phyloP scores from a whole-genome alignment of 2,888 invertebrate species.

The Epirrita christyi region DNA sequence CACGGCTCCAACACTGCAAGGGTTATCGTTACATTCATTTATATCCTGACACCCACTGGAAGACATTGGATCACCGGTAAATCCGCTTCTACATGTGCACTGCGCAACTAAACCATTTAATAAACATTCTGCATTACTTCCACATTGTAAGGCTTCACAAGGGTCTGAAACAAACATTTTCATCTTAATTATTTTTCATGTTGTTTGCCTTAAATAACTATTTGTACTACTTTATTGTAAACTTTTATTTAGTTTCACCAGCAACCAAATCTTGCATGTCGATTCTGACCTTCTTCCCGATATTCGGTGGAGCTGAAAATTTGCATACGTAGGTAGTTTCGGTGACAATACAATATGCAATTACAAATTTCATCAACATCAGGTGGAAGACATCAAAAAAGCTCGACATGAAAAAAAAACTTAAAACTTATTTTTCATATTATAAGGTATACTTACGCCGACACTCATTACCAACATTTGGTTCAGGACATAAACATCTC shows the following conservation, averaged over 20 bases:
- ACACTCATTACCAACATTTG: slow-evolving; percentile 96
- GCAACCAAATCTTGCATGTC: no score
- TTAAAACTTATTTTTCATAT: neutral
- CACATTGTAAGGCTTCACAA: slow-evolving; percentile 93
- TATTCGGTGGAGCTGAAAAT: no score
- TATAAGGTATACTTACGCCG: slow-evolving; percentile 88
- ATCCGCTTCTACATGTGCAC: slow-evolving; percentile 93
- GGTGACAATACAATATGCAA: neutral
- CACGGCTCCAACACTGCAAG: slow-evolving; percentile 93
- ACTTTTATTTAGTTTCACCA: neutral
- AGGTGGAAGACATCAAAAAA: neutral
- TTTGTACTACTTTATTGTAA: neutral
- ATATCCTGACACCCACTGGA: slow-evolving; percentile 93
- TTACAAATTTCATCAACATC: no score
- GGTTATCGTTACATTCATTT: slow-evolving; percentile 92
- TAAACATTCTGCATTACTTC: slow-evolving; percentile 95
- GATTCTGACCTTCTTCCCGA: no score
- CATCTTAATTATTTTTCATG: no score
- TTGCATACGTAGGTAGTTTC: no score
- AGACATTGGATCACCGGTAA: slow-evolving; percentile 87
- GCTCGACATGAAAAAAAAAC: neutral
- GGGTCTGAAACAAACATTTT: slow-evolving; percentile 89
- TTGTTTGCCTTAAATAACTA: neutral
- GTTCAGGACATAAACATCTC: slow-evolving; percentile 94
- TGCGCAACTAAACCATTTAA: slow-evolving; percentile 92